Percentiles rank a stretch among this genome's conserved stretches.
Evolutionary conservation across 2,113 vertebrate species (phyloP).

Genomic region (Pelobates fuscus): DNA sequence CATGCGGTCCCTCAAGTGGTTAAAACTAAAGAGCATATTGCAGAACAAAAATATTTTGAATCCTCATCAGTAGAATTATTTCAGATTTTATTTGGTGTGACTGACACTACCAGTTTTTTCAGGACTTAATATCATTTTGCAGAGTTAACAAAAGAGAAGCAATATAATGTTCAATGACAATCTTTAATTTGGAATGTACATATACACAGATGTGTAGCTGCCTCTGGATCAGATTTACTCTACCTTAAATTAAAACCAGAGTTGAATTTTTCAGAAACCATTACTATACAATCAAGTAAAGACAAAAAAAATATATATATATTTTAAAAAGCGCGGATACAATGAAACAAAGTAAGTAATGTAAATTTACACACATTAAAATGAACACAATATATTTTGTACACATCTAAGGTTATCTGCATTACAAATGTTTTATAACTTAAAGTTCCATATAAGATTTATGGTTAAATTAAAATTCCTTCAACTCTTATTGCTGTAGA

Average conservation of each 20-base stretch:
- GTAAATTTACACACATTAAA: constrained; percentile 9
- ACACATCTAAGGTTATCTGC: constrained; percentile 30
- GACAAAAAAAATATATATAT: no score
- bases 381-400: constrained; percentile 30
- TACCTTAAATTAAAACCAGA: constrained; percentile 22
- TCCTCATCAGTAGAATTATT: no score
- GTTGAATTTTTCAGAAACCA: constrained; percentile 20
- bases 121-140: no score
- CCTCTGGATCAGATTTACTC: constrained; percentile 39
- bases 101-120: no score
- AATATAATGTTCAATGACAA: constrained; percentile 60
- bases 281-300: constrained; percentile 24
- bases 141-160: background rate
- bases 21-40: no score
- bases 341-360: constrained; percentile 12
- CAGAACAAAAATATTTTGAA: no score
- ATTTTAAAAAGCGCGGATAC: constrained; percentile 1
- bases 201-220: constrained; percentile 64
- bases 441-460: constrained; percentile 15
- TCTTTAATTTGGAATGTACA: constrained; percentile 77
- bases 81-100: no score
- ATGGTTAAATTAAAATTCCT: constrained; percentile 32
- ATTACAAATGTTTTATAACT: constrained; percentile 42
- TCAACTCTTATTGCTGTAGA: constrained; percentile 18
- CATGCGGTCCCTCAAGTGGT: no score